phyloP scores from a whole-genome alignment of 1,140 invertebrate species.

The Euborellia annulipes region DNA sequence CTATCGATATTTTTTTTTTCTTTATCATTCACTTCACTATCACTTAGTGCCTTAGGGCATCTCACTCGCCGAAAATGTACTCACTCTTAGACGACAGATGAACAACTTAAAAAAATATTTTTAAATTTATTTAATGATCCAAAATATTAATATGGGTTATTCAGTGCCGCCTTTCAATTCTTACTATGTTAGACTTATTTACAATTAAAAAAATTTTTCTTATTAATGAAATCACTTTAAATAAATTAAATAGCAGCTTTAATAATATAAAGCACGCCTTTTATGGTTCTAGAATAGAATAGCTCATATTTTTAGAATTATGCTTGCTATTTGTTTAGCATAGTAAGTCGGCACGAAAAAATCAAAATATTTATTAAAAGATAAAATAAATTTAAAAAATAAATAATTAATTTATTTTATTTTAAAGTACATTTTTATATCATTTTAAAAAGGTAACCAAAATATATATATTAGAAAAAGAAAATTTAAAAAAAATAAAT shows the following conservation, averaged over 20 bases:
- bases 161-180: not conserved
- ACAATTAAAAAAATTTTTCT: too few relatives aligned
- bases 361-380: not conserved
- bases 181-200: too few relatives aligned
- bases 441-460: not conserved
- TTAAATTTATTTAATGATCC: not conserved
- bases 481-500: too few relatives aligned
- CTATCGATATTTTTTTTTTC: too few relatives aligned
- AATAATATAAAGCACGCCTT: not conserved
- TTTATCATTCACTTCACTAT: too few relatives aligned
- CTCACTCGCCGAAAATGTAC: too few relatives aligned
- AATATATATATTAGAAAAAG: too few relatives aligned
- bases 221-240: constrained; percentile 10
- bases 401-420: not conserved
- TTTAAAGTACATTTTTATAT: constrained; percentile 1
- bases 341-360: not conserved
- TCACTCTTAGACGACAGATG: not conserved
- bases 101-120: not conserved
- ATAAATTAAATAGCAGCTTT: too few relatives aligned
- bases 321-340: not conserved
- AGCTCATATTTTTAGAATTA: constrained; percentile 1
- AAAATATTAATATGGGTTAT: not conserved
- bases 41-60: too few relatives aligned
- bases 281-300: constrained; percentile 8
- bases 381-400: not conserved